These are phyloP conservation scores for Scelioninae gen. 1 DNA, from an alignment of 2,888 invertebrate species.

Conservation along the genomic window DNA sequence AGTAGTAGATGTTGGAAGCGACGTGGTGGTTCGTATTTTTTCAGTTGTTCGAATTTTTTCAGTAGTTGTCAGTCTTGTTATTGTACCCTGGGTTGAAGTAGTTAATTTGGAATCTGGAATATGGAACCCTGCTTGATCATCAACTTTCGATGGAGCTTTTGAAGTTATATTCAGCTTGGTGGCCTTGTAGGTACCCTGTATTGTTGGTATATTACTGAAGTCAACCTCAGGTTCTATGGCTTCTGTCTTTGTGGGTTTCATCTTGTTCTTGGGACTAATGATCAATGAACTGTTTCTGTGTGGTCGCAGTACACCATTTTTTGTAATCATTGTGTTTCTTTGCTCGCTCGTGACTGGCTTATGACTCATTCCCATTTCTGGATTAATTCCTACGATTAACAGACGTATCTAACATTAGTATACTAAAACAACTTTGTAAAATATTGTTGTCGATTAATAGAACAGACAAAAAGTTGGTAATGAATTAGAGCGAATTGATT, in stretches of 20 bases:
- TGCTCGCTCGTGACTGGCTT: constrained; percentile 76
- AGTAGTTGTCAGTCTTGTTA: constrained; percentile 66
- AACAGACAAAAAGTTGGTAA: constrained; percentile 1
- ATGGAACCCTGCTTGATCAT: not conserved
- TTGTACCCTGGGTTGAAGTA: constrained; percentile 22
- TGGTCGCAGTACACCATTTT: constrained; percentile 81
- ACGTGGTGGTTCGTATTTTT: not conserved
- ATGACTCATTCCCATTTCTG: constrained; percentile 72
- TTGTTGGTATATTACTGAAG: constrained; percentile 81
- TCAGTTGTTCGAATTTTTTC: constrained; percentile 15
- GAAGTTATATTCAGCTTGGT: constrained; percentile 78
- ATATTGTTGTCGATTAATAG: too few species aligned
- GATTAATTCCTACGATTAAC: constrained; percentile 77
- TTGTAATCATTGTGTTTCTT: constrained; percentile 82
- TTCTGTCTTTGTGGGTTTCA: constrained; percentile 75
- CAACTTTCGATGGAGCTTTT: constrained; percentile 26
- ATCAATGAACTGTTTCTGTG: constrained; percentile 79
- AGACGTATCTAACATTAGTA: constrained; percentile 5
- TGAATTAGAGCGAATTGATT: constrained; percentile 8
- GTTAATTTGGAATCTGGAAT: too few species aligned
- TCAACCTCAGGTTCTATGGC: constrained; percentile 80
- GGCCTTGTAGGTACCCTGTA: constrained; percentile 82
- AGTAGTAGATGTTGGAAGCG: not conserved
- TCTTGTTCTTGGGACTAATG: constrained; percentile 76
- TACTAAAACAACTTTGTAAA: not conserved